Evolutionary conservation across 2,797 vertebrate species (phyloP), one percentile per base, ranked within the genome.

Genomic region (Sphenodon punctatus): DNA sequence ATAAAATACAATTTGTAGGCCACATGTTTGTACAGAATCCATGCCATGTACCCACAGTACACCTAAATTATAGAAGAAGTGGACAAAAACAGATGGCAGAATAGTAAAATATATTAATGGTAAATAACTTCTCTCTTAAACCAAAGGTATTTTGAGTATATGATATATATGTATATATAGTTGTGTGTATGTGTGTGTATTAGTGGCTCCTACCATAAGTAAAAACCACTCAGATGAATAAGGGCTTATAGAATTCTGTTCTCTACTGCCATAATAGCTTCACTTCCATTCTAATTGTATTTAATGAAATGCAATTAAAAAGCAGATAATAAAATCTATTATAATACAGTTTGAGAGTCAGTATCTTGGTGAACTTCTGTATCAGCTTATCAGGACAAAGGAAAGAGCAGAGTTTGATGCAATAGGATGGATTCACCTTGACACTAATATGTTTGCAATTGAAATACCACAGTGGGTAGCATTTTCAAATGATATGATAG

Each of bases 301-400:
- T 79, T 66, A 73, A 66, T 77, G 78, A 78, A 86, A 70, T 68
- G 34, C 58, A 87, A 60, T 67, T 78, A 75, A 74, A n/a, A 41
- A 73, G 13, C 30, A 17, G 46, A 27, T 70, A 56, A 51, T 49
- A 55, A 55, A 84, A 76, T 64, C 66, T 69, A 69, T 65, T 48
- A 53, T 82, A 76, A 82, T 65, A 32, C 53, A 36, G 25, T 82
- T 76, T 76, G 38, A 70, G 39, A 60, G 30, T 27, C 32, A 65
- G 7, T 59, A 42, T 58, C 38, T 38, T 68, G 76, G 51, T 64
- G 60, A 61, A 65, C 49, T 69, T 53, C 55, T 58, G 16, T 65
- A 82, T 78, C 74, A 45, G 55, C 74, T 81, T 36, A 84, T 56
- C 64, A 49, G 51, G 76, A 60, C 30, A 80, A 72, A 77, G 22